Conservation (phyloP, 2,888 invertebrate genomes). For the Papilio demoleus region DNA sequence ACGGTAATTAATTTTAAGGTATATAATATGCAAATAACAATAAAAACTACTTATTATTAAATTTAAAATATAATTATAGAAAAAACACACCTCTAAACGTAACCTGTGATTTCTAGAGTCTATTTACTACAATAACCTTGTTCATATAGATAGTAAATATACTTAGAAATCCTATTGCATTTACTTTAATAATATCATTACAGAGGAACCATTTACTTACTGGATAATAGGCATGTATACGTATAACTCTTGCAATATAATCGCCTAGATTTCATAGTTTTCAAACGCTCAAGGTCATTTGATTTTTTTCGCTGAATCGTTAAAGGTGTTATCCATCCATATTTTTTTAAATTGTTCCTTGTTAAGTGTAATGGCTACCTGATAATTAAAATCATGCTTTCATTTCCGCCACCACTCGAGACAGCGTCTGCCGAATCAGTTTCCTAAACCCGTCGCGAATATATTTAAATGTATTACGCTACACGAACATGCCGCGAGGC, state of each 20-base stretch:
- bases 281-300: too few species aligned
- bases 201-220: too few species aligned
- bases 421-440: conserved; percentile 61
- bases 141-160: not conserved
- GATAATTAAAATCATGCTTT: conserved; percentile 51
- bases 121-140: not conserved
- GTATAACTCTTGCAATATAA: too few species aligned
- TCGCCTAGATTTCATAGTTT: too few species aligned
- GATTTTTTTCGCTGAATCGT: too few species aligned
- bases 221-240: too few species aligned
- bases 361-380: not conserved
- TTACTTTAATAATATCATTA: too few species aligned
- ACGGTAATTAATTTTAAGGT: conserved; percentile 4
- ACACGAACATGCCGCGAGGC: conserved; percentile 60
- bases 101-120: not conserved
- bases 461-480: conserved; percentile 77
- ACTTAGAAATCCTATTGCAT: too few species aligned
- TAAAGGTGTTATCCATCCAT: too few species aligned
- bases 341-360: not conserved
- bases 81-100: not conserved
- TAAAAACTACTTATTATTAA: not conserved
- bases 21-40: not conserved
- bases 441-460: conserved; percentile 68
- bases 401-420: conserved; percentile 69
- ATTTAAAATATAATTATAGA: not conserved